These are phyloP conservation scores for Sebastes steindachneri DNA, from an alignment of 2,797 vertebrate species.

Conservation along the genomic window DNA sequence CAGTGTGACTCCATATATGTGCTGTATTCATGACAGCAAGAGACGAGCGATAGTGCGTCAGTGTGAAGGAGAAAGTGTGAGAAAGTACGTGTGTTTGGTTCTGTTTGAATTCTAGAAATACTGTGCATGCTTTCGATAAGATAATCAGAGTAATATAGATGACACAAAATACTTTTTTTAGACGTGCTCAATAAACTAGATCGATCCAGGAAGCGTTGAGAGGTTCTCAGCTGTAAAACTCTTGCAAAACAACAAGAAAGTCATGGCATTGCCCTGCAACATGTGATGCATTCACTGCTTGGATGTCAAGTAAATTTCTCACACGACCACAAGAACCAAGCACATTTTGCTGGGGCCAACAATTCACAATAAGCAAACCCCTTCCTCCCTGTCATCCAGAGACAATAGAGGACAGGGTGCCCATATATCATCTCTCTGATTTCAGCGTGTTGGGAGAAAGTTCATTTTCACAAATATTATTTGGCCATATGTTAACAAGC, in stretches of 20 bases:
- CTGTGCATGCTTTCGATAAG: too few relatives aligned
- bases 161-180: background rate
- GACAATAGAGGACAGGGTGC: background rate
- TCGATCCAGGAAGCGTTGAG: background rate
- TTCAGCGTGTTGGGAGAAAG: background rate
- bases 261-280: background rate
- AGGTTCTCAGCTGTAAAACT: background rate
- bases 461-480: background rate
- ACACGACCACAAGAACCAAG: background rate
- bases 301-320: background rate
- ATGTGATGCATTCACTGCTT: background rate
- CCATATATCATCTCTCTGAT: background rate
- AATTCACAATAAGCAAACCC: background rate
- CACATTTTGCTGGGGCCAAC: background rate
- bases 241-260: background rate
- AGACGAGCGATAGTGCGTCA: background rate
- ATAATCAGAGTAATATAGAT: background rate
- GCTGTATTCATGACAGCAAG: slow-evolving; percentile 20
- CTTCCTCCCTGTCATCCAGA: background rate
- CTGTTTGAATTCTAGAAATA: background rate
- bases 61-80: background rate
- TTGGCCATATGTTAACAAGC: background rate
- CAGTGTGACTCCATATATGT: slow-evolving; percentile 17
- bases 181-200: background rate
- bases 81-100: background rate